Percentiles rank a stretch among this genome's conserved stretches.
phyloP scores from a whole-genome alignment of 2,797 vertebrate genomes.

The Acanthurus lineatus region DNA sequence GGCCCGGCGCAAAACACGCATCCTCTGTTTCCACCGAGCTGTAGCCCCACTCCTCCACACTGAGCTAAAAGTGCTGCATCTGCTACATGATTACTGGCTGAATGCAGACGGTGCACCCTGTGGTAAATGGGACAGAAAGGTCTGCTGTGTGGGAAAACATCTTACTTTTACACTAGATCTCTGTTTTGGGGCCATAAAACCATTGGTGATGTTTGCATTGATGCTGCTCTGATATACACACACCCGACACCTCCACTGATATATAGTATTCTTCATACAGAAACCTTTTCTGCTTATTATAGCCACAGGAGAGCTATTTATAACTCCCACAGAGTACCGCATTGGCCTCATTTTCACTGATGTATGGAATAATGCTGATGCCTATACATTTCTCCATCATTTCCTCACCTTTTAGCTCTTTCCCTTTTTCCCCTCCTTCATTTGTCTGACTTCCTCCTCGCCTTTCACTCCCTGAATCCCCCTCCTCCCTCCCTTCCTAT shows the following conservation, averaged over 20 bases:
- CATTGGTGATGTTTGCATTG: not conserved
- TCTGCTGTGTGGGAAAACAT: conserved; percentile 14
- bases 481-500: not conserved
- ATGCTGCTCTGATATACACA: not conserved
- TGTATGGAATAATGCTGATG: conserved; percentile 76
- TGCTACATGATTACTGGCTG: conserved; percentile 24
- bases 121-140: not conserved
- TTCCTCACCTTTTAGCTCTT: conserved; percentile 51
- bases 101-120: not conserved
- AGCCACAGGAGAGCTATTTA: conserved; percentile 71
- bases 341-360: conserved; percentile 75
- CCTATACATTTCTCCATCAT: conserved; percentile 56
- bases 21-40: conserved; percentile 47
- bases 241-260: not conserved
- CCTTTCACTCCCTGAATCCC: not conserved
- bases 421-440: no score
- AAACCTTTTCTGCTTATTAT: conserved; percentile 50
- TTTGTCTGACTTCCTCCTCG: not conserved
- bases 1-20: conserved; percentile 43
- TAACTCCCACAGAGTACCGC: conserved; percentile 62
- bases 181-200: not conserved
- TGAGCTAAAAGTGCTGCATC: conserved; percentile 29
- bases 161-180: not conserved
- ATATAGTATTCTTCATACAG: conserved; percentile 8
- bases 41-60: conserved; percentile 56